phyloP scores from a whole-genome alignment of 1,140 invertebrate genomes.

The Anoplolepis gracilipes region DNA sequence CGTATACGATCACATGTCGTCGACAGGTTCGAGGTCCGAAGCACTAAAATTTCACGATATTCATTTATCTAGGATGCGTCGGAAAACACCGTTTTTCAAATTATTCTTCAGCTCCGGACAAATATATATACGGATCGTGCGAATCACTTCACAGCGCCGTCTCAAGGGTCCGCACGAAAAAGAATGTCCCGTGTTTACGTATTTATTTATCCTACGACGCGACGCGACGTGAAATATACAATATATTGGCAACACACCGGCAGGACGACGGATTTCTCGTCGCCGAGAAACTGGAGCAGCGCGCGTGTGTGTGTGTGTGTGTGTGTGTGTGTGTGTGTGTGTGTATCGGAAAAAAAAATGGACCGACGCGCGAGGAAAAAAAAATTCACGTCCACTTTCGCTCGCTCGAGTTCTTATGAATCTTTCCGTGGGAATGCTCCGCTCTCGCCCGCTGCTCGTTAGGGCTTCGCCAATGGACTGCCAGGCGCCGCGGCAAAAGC shows the following conservation, averaged over 20 bases:
- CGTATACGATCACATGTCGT: slow-evolving; percentile 50
- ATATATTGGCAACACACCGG: not conserved
- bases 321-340: too few species aligned
- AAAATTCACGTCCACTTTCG: slow-evolving; percentile 46
- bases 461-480: slow-evolving; percentile 82
- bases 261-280: too few species aligned
- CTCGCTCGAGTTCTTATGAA: slow-evolving; percentile 50
- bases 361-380: not conserved
- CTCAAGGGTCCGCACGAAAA: not conserved
- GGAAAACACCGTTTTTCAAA: slow-evolving; percentile 18
- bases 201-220: not conserved
- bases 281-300: not conserved
- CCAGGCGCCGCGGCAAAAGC: slow-evolving; percentile 78
- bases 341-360: not conserved
- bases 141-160: slow-evolving; percentile 50
- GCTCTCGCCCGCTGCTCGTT: slow-evolving; percentile 77
- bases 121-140: not conserved
- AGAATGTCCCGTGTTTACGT: slow-evolving; percentile 1
- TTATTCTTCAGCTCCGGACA: slow-evolving; percentile 1
- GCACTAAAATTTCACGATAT: slow-evolving; percentile 49
- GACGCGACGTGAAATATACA: not conserved
- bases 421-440: slow-evolving; percentile 52
- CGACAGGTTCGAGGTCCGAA: slow-evolving; percentile 21
- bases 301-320: too few species aligned
- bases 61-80: slow-evolving; percentile 22